Evolutionary conservation across 2,113 vertebrate species (phyloP).

Genomic region (Scophthalmus maximus): DNA sequence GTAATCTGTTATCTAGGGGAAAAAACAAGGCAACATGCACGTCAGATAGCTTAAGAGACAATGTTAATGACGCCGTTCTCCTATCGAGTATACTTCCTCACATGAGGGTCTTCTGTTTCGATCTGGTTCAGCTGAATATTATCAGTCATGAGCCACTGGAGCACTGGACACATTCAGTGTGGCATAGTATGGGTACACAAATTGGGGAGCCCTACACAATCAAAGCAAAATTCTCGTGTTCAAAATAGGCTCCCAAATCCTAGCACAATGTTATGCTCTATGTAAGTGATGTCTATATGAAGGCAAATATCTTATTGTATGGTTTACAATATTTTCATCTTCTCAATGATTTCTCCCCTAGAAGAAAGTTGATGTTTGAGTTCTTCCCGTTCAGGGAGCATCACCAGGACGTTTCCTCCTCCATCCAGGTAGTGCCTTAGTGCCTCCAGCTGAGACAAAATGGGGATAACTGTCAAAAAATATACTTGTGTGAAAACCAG

Average conservation of each 20-base stretch:
- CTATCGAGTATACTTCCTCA: conserved; percentile 63
- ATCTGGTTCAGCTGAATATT: conserved; percentile 93
- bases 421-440: conserved; percentile 91
- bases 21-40: background rate
- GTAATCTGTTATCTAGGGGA: conserved; percentile 93
- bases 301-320: conserved; percentile 83
- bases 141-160: conserved; percentile 95
- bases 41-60: background rate
- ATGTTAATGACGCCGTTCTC: background rate
- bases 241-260: background rate
- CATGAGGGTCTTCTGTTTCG: conserved; percentile 95
- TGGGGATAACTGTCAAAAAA: background rate
- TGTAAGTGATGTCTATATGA: background rate
- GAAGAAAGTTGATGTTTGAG: conserved; percentile 94
- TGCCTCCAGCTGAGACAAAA: conserved; percentile 85
- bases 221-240: conserved; percentile 26
- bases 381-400: conserved; percentile 97
- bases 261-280: background rate
- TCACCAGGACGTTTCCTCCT: conserved; percentile 92
- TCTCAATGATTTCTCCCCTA: conserved; percentile 91
- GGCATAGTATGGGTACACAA: conserved; percentile 95
- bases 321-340: conserved; percentile 87
- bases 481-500: background rate
- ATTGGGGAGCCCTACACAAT: conserved; percentile 88
- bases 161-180: conserved; percentile 93